phyloP scores from a whole-genome alignment of 2,113 vertebrate genomes.

The Hyperopisus bebe region DNA sequence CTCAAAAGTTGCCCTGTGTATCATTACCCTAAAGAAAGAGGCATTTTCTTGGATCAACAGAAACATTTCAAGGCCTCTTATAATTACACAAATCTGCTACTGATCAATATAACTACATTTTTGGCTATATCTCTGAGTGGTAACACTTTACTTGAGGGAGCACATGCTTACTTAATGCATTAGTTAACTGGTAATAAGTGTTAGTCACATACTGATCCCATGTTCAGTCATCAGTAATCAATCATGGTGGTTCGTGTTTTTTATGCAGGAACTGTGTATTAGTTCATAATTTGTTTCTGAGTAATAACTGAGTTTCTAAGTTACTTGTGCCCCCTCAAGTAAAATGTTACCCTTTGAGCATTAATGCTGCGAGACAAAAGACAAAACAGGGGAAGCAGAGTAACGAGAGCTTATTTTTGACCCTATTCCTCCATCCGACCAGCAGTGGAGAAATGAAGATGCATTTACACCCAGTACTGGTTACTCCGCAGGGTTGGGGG shows the following conservation, averaged over 20 bases:
- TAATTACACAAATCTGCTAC: not conserved
- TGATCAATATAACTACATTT: not conserved
- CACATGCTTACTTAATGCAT: not conserved
- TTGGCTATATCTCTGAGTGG: not conserved
- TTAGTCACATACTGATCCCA: not conserved
- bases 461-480: slow-evolving; percentile 84
- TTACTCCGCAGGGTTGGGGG: slow-evolving; percentile 68
- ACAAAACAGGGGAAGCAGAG: not conserved
- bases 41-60: not conserved
- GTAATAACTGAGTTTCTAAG: not conserved
- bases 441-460: slow-evolving; percentile 15
- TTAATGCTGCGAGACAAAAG: not conserved
- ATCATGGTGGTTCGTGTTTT: not conserved
- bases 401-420: not conserved
- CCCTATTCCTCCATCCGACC: slow-evolving; percentile 9
- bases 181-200: not conserved
- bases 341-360: not conserved
- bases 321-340: not conserved
- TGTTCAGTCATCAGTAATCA: not conserved
- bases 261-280: not conserved
- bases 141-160: not conserved
- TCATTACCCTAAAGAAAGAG: not conserved
- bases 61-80: not conserved
- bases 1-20: not conserved
- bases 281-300: not conserved